Evolutionary conservation across 2,888 invertebrate species (phyloP).

Genomic region (Zaprionus lineosus): DNA sequence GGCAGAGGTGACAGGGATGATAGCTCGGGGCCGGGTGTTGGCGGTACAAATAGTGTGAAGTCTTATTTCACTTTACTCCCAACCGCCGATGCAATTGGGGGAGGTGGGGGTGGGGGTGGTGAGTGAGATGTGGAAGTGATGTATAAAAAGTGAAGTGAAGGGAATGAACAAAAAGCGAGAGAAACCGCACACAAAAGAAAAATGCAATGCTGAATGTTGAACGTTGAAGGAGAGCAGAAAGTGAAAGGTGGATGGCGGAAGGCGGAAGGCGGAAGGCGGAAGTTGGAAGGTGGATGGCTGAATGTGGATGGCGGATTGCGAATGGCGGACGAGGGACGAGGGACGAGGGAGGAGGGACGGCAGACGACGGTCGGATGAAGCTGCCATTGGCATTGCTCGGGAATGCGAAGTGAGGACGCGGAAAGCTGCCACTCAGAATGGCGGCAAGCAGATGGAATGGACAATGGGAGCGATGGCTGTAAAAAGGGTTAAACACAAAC

Average conservation of each 20-base stretch:
- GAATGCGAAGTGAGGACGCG: too few species aligned
- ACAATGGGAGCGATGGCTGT: constrained; percentile 63
- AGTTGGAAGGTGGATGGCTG: not conserved
- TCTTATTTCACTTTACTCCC: constrained; percentile 70
- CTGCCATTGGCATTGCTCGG: too few species aligned
- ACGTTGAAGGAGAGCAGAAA: not conserved
- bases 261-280: not conserved
- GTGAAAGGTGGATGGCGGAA: not conserved
- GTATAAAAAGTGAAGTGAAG: not conserved
- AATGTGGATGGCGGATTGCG: too few species aligned
- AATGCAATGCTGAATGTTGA: constrained; percentile 50
- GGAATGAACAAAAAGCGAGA: constrained; percentile 11
- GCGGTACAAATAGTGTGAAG: constrained; percentile 66
- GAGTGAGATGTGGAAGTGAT: too few species aligned
- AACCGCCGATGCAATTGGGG: constrained; percentile 41
- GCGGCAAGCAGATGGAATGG: constrained; percentile 28
- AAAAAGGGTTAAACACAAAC: constrained; percentile 57
- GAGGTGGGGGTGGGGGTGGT: too few species aligned
- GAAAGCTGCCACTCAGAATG: constrained; percentile 35
- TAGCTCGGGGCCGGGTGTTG: not conserved
- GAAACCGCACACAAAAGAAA: constrained; percentile 27
- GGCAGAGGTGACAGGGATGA: not conserved
- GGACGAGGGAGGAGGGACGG: too few species aligned
- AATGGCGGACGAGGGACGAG: too few species aligned
- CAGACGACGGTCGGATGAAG: too few species aligned